Evolutionary conservation across 2,888 invertebrate species (phyloP).

Genomic region (Mimumesa dahlbomi): DNA sequence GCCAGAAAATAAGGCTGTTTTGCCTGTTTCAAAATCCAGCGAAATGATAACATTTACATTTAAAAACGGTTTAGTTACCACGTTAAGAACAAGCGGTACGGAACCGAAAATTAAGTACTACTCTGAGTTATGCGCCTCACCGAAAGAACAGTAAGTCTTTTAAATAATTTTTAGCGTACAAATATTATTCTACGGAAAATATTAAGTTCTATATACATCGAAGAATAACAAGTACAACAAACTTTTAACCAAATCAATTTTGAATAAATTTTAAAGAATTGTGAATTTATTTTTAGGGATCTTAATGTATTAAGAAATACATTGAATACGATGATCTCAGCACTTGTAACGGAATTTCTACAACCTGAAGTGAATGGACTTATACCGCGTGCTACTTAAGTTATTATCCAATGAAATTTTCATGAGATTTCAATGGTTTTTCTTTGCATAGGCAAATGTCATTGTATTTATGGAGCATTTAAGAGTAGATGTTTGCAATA

Average conservation of each 20-base stretch:
- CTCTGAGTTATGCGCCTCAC: conserved; percentile 90
- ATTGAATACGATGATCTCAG: conserved; percentile 88
- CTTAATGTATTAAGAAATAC: conserved; percentile 83
- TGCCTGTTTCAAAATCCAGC: conserved; percentile 85
- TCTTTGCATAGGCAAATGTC: too few species aligned
- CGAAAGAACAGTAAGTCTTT: conserved; percentile 84
- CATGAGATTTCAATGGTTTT: too few species aligned
- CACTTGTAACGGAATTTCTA: conserved; percentile 89
- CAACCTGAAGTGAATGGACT: conserved; percentile 88
- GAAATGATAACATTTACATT: conserved; percentile 99
- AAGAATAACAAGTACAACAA: neutral
- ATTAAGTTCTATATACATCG: too few species aligned
- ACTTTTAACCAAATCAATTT: neutral
- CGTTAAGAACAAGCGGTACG: conserved; percentile 97
- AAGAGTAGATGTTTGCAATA: too few species aligned
- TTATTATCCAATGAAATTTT: too few species aligned
- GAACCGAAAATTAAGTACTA: conserved; percentile 99
- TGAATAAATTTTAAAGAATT: conserved; percentile 4
- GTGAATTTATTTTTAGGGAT: conserved; percentile 82
- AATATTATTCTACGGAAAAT: too few species aligned
- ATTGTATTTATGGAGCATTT: too few species aligned
- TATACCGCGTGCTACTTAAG: conserved; percentile 77
- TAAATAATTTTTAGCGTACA: too few species aligned
- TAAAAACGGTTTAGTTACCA: conserved; percentile 91
- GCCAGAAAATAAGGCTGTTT: conserved; percentile 85